These are phyloP conservation scores for Ormyrus pomaceus DNA, from an alignment of 2,888 invertebrate genomes.

Conservation along the genomic window DNA sequence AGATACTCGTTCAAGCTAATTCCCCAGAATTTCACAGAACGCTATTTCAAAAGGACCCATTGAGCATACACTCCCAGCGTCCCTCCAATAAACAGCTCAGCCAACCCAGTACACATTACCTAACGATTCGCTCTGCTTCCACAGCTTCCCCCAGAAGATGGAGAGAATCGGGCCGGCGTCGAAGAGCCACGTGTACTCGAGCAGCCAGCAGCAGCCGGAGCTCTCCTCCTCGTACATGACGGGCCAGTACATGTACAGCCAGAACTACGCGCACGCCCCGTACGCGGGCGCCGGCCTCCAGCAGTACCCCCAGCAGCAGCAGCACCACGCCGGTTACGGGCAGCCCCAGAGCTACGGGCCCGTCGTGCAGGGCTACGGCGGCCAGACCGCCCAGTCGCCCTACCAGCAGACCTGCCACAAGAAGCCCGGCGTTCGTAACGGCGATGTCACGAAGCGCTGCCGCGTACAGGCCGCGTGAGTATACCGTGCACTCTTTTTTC, in stretches of 20 bases:
- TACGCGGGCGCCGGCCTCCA: slow-evolving; percentile 62
- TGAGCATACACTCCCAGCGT: too few species aligned
- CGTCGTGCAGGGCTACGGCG: slow-evolving; percentile 72
- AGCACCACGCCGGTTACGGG: slow-evolving; percentile 59
- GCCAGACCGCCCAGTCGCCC: slow-evolving; percentile 64
- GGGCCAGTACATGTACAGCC: slow-evolving; percentile 73
- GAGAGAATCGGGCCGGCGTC: slow-evolving; percentile 68
- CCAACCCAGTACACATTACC: not conserved
- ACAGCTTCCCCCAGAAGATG: slow-evolving; percentile 74
- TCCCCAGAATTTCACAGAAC: too few species aligned
- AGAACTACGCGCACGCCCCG: slow-evolving; percentile 70
- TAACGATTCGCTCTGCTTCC: slow-evolving; percentile 11
- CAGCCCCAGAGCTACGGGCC: slow-evolving; percentile 73
- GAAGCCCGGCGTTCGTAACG: slow-evolving; percentile 81
- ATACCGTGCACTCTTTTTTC: not conserved
- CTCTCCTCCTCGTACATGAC: slow-evolving; percentile 73
- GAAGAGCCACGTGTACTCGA: slow-evolving; percentile 66
- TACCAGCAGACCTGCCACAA: slow-evolving; percentile 79
- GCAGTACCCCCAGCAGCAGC: slow-evolving; percentile 65
- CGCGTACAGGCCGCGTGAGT: slow-evolving; percentile 84
- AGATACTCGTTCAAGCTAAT: too few species aligned
- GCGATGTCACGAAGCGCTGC: slow-evolving; percentile 82
- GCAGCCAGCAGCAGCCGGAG: slow-evolving; percentile 57
- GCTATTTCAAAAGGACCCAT: too few species aligned
- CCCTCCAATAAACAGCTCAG: too few species aligned